Evolutionary conservation across 2,888 invertebrate genomes (phyloP).

Genomic region (Habroteleia sp.): DNA sequence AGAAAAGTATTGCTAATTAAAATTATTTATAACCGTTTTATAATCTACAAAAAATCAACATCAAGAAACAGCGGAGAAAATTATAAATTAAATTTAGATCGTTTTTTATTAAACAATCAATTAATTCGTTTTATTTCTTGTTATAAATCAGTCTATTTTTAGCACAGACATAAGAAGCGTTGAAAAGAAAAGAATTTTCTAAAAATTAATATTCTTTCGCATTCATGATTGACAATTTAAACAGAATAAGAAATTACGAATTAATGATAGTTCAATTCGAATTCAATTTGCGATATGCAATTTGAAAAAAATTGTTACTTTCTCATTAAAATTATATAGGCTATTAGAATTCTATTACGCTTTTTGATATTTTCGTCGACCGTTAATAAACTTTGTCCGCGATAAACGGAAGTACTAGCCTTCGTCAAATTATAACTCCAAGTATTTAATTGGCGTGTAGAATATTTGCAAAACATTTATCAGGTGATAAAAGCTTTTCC

Average conservation of each 20-base stretch:
- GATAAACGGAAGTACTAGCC: slow-evolving; percentile 9
- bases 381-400: slow-evolving; percentile 3
- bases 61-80: neutral
- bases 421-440: slow-evolving; percentile 5
- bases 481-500: neutral
- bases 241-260: too few relatives aligned
- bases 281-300: too few relatives aligned
- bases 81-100: slow-evolving; percentile 2
- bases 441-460: slow-evolving; percentile 7
- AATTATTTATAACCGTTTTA: slow-evolving; percentile 32
- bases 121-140: slow-evolving; percentile 16
- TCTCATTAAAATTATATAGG: too few relatives aligned
- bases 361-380: neutral
- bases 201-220: too few relatives aligned
- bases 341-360: too few relatives aligned
- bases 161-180: too few relatives aligned
- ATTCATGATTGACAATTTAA: too few relatives aligned
- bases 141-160: too few relatives aligned
- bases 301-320: too few relatives aligned
- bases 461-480: neutral
- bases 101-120: slow-evolving; percentile 5
- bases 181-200: too few relatives aligned
- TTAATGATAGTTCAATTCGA: too few relatives aligned
- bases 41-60: slow-evolving; percentile 16
- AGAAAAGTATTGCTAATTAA: slow-evolving; percentile 8